Evolutionary conservation across 2,113 vertebrate genomes (phyloP), one percentile per base, ranked within the genome.

Genomic region (Galeopterus variegatus): DNA sequence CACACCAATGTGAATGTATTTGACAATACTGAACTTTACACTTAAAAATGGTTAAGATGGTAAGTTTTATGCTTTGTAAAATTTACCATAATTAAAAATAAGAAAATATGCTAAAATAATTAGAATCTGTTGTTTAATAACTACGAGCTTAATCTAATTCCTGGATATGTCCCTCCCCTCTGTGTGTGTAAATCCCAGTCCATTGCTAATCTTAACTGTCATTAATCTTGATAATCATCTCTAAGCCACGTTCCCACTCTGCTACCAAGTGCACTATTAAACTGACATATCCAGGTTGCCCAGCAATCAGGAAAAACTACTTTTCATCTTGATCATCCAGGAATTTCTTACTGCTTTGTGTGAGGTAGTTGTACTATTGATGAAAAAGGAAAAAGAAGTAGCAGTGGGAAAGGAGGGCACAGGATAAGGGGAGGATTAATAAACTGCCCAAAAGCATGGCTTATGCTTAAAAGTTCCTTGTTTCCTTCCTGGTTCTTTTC

Each of bases 321-420:
- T 85, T 93, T 75, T 95, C 33, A 90, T 67, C 70, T 62, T 28
- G 3, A 90, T 69, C 52, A 94, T 76, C 91, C 73, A 73, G 41
- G 45, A 62, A 64, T 72, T 41, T 89, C n/a, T 86, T 69, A 21
- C 28, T 31, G 28, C 24, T 79, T 65, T 87, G 45, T 92, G 33
- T 41, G 48, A 94, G 65, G 52, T 77, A 33, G 2, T n/a, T 88
- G 5, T 23, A n/a, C 93, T 92, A 92, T 45, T 56, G 41, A 81
- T 54, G 64, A 67, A 33, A 70, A 73, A 24, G 21, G 8, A 80
- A 92, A 92, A 95, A 64, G 6, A 75, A 56, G 12, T 10, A 77
- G 26, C 3, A 33, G 8, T 6, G 45, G 45, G 70, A 65, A 88
- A 58, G 31, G 17, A n/a, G 48, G 41, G 41, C 41, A 41, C 41